Percentiles rank a stretch among this genome's conserved stretches.
These are phyloP conservation scores for Tanypteryx hageni DNA, from an alignment of 2,888 invertebrate species.

Conservation along the genomic window DNA sequence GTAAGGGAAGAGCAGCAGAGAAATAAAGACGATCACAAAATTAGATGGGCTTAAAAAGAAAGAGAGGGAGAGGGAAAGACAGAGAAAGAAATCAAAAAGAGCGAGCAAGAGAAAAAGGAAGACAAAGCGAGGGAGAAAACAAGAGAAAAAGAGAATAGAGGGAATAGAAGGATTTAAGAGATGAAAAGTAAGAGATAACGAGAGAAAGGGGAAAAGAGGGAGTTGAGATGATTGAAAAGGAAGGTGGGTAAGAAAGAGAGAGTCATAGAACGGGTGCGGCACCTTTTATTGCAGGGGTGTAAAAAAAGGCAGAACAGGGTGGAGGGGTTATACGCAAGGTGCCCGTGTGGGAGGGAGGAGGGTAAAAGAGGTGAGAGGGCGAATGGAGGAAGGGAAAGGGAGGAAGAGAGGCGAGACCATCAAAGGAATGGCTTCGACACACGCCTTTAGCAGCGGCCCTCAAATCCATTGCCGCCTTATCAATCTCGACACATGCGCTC, in stretches of 20 bases:
- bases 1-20: too few relatives aligned
- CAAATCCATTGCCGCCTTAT: not conserved
- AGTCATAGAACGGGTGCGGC: not conserved
- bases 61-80: not conserved
- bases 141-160: too few relatives aligned
- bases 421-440: not conserved
- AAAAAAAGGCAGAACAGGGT: not conserved
- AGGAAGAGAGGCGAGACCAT: too few relatives aligned
- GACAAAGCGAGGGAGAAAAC: too few relatives aligned
- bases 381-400: too few relatives aligned
- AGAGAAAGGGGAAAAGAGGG: too few relatives aligned
- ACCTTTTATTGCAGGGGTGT: conserved; percentile 15
- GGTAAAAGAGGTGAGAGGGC: too few relatives aligned
- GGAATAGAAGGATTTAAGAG: too few relatives aligned
- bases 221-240: not conserved
- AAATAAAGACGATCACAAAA: too few relatives aligned
- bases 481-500: not conserved
- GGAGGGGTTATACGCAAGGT: not conserved
- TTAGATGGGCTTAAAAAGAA: too few relatives aligned
- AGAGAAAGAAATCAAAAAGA: not conserved
- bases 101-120: not conserved
- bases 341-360: not conserved
- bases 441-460: not conserved
- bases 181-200: too few relatives aligned
- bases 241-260: not conserved